These are phyloP conservation scores for Melanophora roralis DNA, from an alignment of 2,888 invertebrate species.

Conservation along the genomic window DNA sequence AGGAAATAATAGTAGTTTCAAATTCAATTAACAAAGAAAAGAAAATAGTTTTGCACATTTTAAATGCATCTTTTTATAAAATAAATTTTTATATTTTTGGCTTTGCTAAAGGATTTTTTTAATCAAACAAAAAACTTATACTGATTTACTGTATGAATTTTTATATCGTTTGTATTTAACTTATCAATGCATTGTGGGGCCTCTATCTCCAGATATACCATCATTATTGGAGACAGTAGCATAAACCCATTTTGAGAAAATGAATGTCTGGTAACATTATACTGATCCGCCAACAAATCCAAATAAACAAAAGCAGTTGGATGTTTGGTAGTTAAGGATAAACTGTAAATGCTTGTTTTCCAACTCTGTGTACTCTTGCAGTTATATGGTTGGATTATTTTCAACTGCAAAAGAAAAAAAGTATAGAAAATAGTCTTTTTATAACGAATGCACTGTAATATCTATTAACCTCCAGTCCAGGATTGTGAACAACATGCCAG, in stretches of 20 bases:
- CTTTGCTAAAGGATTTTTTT: no score
- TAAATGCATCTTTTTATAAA: no score
- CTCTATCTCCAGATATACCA: constrained; percentile 71
- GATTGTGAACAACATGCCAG: constrained; percentile 78
- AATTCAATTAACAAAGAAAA: no score
- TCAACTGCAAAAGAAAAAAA: constrained; percentile 65
- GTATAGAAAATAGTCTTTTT: background rate
- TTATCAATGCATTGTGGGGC: constrained; percentile 65
- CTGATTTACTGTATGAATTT: constrained; percentile 74
- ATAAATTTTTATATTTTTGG: no score
- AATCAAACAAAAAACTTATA: no score
- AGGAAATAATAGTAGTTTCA: no score
- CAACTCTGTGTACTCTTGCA: constrained; percentile 60
- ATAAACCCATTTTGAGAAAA: constrained; percentile 76
- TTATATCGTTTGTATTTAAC: constrained; percentile 68
- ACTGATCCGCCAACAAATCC: constrained; percentile 66
- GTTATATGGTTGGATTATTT: constrained; percentile 66
- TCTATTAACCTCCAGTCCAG: constrained; percentile 79
- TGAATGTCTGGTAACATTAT: constrained; percentile 67
- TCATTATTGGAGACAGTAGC: constrained; percentile 71
- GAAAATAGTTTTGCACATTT: no score
- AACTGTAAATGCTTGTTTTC: constrained; percentile 66
- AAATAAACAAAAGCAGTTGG: constrained; percentile 76
- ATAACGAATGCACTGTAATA: background rate
- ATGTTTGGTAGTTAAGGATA: constrained; percentile 70